Conservation (phyloP, 1,140 invertebrate genomes). For the Eufriesea mexicana region DNA sequence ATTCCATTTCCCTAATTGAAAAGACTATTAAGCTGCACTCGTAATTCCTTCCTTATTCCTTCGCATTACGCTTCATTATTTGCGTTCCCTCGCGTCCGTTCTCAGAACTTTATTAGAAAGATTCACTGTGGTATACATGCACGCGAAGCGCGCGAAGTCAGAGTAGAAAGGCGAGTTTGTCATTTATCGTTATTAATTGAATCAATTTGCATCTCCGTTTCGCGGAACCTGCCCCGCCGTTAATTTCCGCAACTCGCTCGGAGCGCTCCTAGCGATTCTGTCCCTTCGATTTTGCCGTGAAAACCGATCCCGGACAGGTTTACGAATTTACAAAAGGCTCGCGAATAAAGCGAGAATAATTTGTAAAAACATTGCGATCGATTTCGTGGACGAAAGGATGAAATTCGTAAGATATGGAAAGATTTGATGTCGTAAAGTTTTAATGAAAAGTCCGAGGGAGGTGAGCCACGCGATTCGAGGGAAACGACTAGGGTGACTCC, state of each 20-base stretch:
- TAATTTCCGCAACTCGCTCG: not conserved
- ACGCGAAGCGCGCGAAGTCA: not conserved
- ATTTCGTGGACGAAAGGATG: not conserved
- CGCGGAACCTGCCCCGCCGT: not conserved
- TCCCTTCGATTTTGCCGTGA: not conserved
- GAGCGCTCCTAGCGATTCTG: not conserved
- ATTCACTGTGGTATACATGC: not conserved
- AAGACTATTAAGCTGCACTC: not conserved
- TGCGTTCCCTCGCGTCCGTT: not conserved
- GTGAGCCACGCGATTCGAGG: not conserved
- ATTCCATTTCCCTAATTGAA: not conserved
- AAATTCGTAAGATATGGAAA: not conserved
- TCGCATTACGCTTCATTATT: constrained; percentile 2
- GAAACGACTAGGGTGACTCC: constrained; percentile 6
- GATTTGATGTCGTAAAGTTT: constrained; percentile 35
- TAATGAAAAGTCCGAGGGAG: constrained; percentile 35
- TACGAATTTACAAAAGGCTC: not conserved
- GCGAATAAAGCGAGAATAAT: not conserved
- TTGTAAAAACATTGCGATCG: too few relatives aligned
- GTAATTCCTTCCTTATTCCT: not conserved
- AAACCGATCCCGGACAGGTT: not conserved
- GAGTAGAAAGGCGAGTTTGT: not conserved
- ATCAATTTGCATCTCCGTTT: constrained; percentile 4
- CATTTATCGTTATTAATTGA: constrained; percentile 7
- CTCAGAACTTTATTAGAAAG: constrained; percentile 8